These are phyloP conservation scores for Hybognathus amarus DNA, from an alignment of 2,797 vertebrate species.

Conservation along the genomic window DNA sequence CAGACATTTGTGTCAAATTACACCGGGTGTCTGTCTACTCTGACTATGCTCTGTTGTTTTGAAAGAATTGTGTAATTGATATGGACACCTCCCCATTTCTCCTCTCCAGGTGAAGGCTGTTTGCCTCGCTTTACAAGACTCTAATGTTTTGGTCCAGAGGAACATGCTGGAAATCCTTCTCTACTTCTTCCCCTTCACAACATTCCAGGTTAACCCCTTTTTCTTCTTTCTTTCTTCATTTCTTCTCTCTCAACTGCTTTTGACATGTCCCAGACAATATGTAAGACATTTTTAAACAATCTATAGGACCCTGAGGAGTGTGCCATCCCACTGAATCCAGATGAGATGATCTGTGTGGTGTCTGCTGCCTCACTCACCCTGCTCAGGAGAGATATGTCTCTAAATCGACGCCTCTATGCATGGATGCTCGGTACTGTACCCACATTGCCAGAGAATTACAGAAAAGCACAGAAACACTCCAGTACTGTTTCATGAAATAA, in stretches of 20 bases:
- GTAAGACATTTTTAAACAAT: background rate
- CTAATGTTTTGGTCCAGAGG: constrained; percentile 96
- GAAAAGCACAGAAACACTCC: background rate
- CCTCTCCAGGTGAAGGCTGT: constrained; percentile 84
- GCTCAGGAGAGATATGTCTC: constrained; percentile 97
- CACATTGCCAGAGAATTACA: background rate
- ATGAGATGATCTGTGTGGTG: constrained; percentile 83
- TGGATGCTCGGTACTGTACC: constrained; percentile 89
- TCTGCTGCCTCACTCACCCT: constrained; percentile 89
- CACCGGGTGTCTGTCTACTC: background rate
- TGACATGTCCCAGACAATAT: background rate
- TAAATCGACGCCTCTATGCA: constrained; percentile 94
- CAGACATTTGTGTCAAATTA: background rate
- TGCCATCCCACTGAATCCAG: constrained; percentile 73
- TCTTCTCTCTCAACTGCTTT: background rate
- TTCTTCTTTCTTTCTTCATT: constrained; percentile 12
- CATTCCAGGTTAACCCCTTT: constrained; percentile 80
- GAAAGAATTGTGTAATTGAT: constrained; percentile 3
- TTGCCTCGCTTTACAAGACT: constrained; percentile 88
- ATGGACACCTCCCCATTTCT: constrained; percentile 5
- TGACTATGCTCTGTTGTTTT: constrained; percentile 7
- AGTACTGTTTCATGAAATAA: background rate
- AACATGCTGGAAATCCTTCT: constrained; percentile 94
- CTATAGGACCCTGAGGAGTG: constrained; percentile 73
- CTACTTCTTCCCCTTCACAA: constrained; percentile 91